These are phyloP conservation scores for Micromys minutus DNA, from an alignment of 2,113 vertebrate genomes.

Conservation along the genomic window DNA sequence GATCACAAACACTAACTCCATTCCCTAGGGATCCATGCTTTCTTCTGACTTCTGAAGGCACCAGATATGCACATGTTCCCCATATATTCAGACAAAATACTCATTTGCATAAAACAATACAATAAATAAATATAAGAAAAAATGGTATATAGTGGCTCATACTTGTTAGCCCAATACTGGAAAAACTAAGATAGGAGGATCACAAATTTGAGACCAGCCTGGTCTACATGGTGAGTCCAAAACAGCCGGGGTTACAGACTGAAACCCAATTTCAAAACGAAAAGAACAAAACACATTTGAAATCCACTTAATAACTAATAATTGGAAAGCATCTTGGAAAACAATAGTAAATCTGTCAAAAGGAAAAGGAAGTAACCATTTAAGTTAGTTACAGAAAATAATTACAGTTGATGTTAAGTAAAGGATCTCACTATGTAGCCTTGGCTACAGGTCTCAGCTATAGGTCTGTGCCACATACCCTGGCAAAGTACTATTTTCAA, in stretches of 20 bases:
- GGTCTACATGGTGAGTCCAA: not conserved
- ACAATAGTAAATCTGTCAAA: not conserved
- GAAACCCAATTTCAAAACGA: not conserved
- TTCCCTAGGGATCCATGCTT: not conserved
- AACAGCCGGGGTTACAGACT: not conserved
- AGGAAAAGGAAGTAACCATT: not conserved
- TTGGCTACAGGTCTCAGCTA: not conserved
- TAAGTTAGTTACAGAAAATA: slow-evolving; percentile 52
- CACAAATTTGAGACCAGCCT: not conserved
- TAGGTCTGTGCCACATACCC: not conserved
- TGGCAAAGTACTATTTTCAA: slow-evolving; percentile 16
- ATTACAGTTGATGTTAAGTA: not conserved
- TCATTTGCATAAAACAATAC: not conserved
- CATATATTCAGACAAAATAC: not conserved
- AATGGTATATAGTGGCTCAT: not conserved
- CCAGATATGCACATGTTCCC: not conserved
- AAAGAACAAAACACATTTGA: not conserved
- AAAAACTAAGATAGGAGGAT: not conserved
- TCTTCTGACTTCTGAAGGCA: not conserved
- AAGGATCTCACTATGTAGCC: not conserved
- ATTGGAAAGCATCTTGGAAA: slow-evolving; percentile 37
- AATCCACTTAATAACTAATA: not conserved
- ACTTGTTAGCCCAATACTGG: not conserved
- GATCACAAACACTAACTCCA: not conserved
- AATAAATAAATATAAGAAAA: not conserved